Evolutionary conservation across 2,888 invertebrate genomes (phyloP).

Genomic region (Philereme transversata): DNA sequence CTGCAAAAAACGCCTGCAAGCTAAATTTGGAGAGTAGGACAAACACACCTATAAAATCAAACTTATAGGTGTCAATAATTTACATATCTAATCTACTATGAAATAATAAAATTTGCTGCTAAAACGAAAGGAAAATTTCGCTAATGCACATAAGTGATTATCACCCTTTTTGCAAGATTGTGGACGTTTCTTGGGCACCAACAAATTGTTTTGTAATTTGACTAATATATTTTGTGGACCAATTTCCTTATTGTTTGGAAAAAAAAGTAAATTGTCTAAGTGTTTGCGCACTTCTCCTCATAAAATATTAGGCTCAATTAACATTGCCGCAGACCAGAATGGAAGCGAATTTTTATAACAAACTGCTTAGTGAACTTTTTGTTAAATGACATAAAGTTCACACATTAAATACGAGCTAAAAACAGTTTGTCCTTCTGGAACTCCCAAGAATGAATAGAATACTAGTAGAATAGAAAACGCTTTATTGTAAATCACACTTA

Average conservation of each 20-base stretch:
- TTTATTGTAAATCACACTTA: too few species aligned
- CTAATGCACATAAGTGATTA: slow-evolving; percentile 28
- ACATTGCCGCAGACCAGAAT: too few species aligned
- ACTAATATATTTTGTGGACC: slow-evolving; percentile 14
- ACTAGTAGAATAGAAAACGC: too few species aligned
- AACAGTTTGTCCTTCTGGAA: too few species aligned
- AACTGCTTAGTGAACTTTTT: too few species aligned
- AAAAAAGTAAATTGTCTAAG: too few species aligned
- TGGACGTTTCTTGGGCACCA: not conserved
- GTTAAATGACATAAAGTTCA: too few species aligned
- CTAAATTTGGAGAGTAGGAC: slow-evolving; percentile 39
- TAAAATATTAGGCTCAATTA: too few species aligned
- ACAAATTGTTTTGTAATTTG: slow-evolving; percentile 15
- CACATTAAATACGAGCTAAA: too few species aligned
- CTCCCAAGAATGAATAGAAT: too few species aligned
- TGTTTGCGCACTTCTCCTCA: too few species aligned
- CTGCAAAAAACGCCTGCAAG: slow-evolving; percentile 36
- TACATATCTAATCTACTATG: slow-evolving; percentile 24
- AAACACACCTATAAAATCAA: slow-evolving; percentile 43
- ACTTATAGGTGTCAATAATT: slow-evolving; percentile 40
- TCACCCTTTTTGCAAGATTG: slow-evolving; percentile 25
- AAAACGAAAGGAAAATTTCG: slow-evolving; percentile 1
- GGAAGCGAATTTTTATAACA: too few species aligned
- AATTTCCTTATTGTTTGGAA: not conserved
- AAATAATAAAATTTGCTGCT: not conserved